Base-by-base conservation (phyloP, 2,797 vertebrate genomes). In the Ispidina lecontei region DNA sequence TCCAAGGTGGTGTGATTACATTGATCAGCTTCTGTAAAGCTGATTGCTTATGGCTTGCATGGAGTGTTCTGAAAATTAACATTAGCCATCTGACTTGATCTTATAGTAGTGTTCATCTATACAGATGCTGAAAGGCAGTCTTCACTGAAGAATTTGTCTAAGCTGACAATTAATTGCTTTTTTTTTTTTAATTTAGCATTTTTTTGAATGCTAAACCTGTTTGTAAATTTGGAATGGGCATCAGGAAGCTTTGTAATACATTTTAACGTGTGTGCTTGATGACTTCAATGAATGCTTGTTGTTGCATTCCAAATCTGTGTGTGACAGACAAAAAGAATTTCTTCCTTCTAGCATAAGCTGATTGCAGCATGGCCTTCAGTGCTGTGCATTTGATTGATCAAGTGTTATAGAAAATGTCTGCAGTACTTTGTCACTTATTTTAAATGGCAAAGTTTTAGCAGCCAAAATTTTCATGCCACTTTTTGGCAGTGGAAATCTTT, bases 1-100 rank as follows among this genome's bases (percentile, higher is more conserved):
- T 96, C 92, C 94, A 97, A 98, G 98, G 98, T 98, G 97, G 96
- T 86, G 95, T 96, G 96, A 97, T 97, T 90, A 93, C 91, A 90
- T 94, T 95, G 84, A 95, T 95, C 91, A 89, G 96, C 96, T 97
- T 95, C 54, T 88, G 43, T 96, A 69, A 94, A 97, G 97, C 96
- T 97, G 97, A 95, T 89, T 91, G 91, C 84, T 80, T 93, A 65
- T 82, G 85, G 87, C 95, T 95, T 96, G 96, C 96, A 89, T 94
- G 88, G 59, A 89, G 90, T 91, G 96, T 91, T 97, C 77, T 84
- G 87, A 67, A 60, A 78, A 67, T 68, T 93, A 70, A 56, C 68
- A 58, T 39, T 73, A 77, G 54, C 87, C 54, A 29, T 54, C 64
- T 76, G 46, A 90, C 80, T 88, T 89, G 75, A 22, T 89, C 43